Conservation (phyloP, 2,113 vertebrate genomes). For the Percopsis transmontana region DNA sequence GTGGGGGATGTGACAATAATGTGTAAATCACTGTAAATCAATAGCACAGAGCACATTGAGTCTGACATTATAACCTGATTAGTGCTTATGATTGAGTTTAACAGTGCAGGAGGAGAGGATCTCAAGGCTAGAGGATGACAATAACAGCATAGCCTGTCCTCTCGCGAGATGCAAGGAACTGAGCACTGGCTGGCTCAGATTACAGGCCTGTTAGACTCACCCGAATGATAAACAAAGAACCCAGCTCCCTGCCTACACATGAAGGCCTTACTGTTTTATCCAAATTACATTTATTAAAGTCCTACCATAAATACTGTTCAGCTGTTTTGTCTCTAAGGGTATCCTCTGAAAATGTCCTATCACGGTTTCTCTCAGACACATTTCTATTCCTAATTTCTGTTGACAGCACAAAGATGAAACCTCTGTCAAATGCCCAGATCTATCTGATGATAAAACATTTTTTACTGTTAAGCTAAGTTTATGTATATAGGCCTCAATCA, state of each 20-base stretch:
- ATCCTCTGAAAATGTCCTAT: too few species aligned
- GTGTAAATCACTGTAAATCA: conserved; percentile 67
- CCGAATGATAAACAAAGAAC: conserved; percentile 51
- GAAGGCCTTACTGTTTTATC: neutral
- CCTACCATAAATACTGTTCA: too few species aligned
- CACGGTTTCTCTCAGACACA: too few species aligned
- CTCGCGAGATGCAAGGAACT: conserved; percentile 28
- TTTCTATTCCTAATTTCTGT: neutral
- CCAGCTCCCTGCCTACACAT: conserved; percentile 17
- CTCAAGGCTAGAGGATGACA: conserved; percentile 45
- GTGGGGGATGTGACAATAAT: too few species aligned
- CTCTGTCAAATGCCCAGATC: neutral
- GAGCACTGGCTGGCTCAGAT: conserved; percentile 49
- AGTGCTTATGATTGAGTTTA: conserved; percentile 45
- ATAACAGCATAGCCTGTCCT: conserved; percentile 31
- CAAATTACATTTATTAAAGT: conserved; percentile 1
- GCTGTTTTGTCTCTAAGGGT: too few species aligned
- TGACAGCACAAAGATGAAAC: neutral
- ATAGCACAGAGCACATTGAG: conserved; percentile 61
- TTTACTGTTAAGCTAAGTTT: too few species aligned
- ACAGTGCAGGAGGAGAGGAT: conserved; percentile 22
- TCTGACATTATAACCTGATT: conserved; percentile 71
- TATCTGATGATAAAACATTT: neutral
- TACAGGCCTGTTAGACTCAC: conserved; percentile 48
- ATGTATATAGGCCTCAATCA: too few species aligned